Percentiles rank a stretch among this genome's conserved stretches.
Conservation (phyloP, 1,140 invertebrate genomes). For the Drosophila mojavensis region DNA sequence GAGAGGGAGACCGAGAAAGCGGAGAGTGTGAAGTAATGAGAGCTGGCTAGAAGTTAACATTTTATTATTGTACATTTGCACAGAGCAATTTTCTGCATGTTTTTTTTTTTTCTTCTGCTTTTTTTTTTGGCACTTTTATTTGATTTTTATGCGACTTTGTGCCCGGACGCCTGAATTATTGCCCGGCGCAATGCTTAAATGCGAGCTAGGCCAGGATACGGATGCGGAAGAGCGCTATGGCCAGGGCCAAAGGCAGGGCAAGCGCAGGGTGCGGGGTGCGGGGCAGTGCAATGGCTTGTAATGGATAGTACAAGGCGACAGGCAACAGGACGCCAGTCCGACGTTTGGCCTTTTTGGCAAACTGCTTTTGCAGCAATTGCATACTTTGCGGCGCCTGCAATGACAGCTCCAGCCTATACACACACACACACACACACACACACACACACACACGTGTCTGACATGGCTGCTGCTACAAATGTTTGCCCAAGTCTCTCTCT, state of each 20-base stretch:
- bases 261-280: neutral
- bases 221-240: slow-evolving; percentile 43
- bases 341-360: slow-evolving; percentile 35
- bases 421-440: too few relatives aligned
- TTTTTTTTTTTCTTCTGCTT: slow-evolving; percentile 14
- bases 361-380: slow-evolving; percentile 27
- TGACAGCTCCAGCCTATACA: slow-evolving; percentile 18
- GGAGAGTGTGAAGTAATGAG: neutral
- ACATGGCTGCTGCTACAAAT: slow-evolving; percentile 26
- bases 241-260: slow-evolving; percentile 8
- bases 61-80: slow-evolving; percentile 45
- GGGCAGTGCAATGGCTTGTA: too few relatives aligned
- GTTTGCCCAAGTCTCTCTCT: slow-evolving; percentile 28
- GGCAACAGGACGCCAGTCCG: slow-evolving; percentile 44
- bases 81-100: slow-evolving; percentile 18
- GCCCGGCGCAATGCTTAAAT: slow-evolving; percentile 68
- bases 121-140: slow-evolving; percentile 64
- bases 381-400: slow-evolving; percentile 45
- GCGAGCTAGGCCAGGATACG: slow-evolving; percentile 65
- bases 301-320: neutral
- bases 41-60: slow-evolving; percentile 1
- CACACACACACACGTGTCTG: too few relatives aligned
- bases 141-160: slow-evolving; percentile 75
- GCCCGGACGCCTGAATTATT: slow-evolving; percentile 64
- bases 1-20: neutral